Conservation (phyloP, 2,113 vertebrate species). For the Stigmatopora nigra region DNA sequence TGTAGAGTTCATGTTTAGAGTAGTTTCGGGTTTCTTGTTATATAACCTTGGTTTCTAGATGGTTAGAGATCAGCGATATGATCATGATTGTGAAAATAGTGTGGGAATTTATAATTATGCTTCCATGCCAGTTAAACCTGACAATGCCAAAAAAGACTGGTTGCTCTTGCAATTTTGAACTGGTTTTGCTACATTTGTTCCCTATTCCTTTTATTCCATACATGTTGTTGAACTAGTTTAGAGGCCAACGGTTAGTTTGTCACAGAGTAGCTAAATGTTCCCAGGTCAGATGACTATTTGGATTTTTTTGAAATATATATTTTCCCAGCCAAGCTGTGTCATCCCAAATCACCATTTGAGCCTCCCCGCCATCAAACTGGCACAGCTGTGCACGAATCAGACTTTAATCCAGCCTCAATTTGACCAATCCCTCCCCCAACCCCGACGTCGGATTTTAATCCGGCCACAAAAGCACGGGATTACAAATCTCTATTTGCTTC, state of each 20-base stretch:
- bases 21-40: too few relatives aligned
- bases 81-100: too few relatives aligned
- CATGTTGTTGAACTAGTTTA: background rate
- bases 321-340: background rate
- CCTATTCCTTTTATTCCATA: background rate
- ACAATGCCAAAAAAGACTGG: background rate
- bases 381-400: slow-evolving; percentile 42
- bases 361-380: slow-evolving; percentile 27
- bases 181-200: background rate
- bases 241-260: background rate
- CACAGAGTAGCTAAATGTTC: too few relatives aligned
- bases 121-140: too few relatives aligned
- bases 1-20: slow-evolving; percentile 14
- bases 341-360: background rate
- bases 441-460: slow-evolving; percentile 60
- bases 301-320: background rate
- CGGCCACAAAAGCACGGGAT: slow-evolving; percentile 44
- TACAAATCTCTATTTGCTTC: slow-evolving; percentile 46
- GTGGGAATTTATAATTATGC: too few relatives aligned
- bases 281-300: background rate
- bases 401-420: slow-evolving; percentile 44
- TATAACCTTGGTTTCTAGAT: too few relatives aligned
- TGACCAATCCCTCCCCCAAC: slow-evolving; percentile 36
- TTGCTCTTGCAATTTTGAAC: background rate
- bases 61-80: too few relatives aligned